Conservation (phyloP, 2,113 vertebrate species). For the Chaetops frenatus region DNA sequence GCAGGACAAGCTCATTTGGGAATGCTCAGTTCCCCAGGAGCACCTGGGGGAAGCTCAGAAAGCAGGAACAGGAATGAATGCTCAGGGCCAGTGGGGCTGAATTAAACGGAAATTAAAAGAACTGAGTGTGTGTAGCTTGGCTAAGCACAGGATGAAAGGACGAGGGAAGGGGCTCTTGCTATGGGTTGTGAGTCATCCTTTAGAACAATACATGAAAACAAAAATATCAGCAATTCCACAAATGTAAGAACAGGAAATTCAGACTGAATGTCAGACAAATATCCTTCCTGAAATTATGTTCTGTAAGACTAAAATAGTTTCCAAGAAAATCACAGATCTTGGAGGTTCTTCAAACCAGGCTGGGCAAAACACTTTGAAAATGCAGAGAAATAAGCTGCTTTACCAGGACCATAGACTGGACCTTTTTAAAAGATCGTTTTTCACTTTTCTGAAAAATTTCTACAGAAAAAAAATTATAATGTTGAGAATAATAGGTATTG, state of each 20-base stretch:
- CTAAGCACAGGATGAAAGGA: neutral
- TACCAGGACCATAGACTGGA: neutral
- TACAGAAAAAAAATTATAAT: neutral
- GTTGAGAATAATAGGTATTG: neutral
- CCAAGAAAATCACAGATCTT: neutral
- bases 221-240: neutral
- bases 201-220: neutral
- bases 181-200: neutral
- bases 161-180: neutral
- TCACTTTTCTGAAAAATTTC: neutral
- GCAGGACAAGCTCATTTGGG: neutral
- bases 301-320: neutral
- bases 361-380: neutral
- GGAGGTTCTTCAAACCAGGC: neutral
- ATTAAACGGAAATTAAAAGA: neutral
- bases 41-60: neutral
- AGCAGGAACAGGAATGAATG: neutral
- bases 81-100: neutral
- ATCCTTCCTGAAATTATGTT: neutral
- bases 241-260: neutral
- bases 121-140: neutral
- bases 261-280: neutral
- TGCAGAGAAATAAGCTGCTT: neutral
- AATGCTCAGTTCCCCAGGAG: neutral
- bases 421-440: neutral